Evolutionary conservation across 2,113 vertebrate genomes (phyloP), one percentile per base, ranked within the genome.

Genomic region (Corythaixoides concolor): DNA sequence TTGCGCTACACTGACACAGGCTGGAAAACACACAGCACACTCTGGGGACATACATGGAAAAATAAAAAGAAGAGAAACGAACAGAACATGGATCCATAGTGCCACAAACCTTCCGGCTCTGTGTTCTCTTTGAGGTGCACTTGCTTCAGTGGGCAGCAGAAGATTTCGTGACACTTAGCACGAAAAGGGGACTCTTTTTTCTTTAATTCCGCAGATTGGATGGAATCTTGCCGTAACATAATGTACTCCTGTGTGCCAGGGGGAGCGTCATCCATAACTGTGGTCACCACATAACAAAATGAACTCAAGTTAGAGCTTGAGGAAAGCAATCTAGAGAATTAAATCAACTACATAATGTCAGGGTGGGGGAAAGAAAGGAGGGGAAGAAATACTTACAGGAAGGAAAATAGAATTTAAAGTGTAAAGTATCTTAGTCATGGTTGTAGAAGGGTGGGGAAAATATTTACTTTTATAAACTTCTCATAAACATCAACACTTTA

Each of bases 141-240:
- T 99, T 99, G 99, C 99, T 99, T 99, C 99, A 99, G 98, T 79
- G 99, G 99, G 98, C 99, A 99, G 99, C 99, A 99, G 99, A 99
- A 99, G 99, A 99, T 99, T 99, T 99, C 99, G 98, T 99, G 99
- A 99, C 99, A 99, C 99, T 99, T 99, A 99, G 99, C 99, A 98
- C 99, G 99, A 99, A 99, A 99, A 95, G 99, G 99, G 98, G 99
- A 99, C 98, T 99, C 99, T 99, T 99, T 99, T 99, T 99, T 99
- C 99, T 99, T 99, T 99, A 99, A 98, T 98, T 99, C 99, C 99
- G 99, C 99, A 91, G 99, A 99, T 98, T 99, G 99, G 99, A 99
- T 99, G 98, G 99, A 99, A 98, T 99, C 99, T 99, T 99, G 99
- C 98, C 99, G 99, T 99, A 99, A 99, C 99, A 99, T 99, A 99